These are phyloP conservation scores for Cephus rjabovi DNA, from an alignment of 2,888 invertebrate genomes.

Conservation along the genomic window DNA sequence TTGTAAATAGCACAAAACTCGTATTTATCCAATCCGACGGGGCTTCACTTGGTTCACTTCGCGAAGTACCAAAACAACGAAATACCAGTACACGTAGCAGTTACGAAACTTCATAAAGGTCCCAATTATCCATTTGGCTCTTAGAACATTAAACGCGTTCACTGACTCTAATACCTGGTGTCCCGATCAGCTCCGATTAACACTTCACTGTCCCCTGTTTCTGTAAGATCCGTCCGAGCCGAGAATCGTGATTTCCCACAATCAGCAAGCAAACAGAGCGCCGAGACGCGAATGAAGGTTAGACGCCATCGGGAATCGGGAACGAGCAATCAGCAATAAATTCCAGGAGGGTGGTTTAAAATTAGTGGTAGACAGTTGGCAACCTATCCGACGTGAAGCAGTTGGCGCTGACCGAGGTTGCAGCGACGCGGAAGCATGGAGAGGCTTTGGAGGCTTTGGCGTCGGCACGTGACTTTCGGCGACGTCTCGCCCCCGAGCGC, in stretches of 20 bases:
- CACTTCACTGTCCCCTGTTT: not conserved
- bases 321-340: not conserved
- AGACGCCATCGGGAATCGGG: not conserved
- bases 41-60: not conserved
- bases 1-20: not conserved
- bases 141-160: not conserved
- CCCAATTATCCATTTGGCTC: not conserved
- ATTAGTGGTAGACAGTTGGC: not conserved
- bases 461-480: constrained; percentile 63
- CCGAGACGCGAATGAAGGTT: not conserved
- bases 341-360: not conserved
- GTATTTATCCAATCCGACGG: not conserved
- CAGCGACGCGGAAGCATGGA: constrained; percentile 56
- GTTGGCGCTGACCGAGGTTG: constrained; percentile 5
- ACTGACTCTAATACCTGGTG: not conserved
- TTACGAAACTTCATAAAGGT: not conserved
- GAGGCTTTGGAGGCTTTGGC: constrained; percentile 41
- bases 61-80: not conserved
- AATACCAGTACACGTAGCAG: not conserved
- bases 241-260: not conserved
- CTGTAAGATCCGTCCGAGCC: not conserved
- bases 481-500: constrained; percentile 53
- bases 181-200: not conserved
- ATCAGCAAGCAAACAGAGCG: not conserved
- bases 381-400: not conserved